phyloP scores from a whole-genome alignment of 2,113 vertebrate genomes.

The Peucedramus taeniatus region DNA sequence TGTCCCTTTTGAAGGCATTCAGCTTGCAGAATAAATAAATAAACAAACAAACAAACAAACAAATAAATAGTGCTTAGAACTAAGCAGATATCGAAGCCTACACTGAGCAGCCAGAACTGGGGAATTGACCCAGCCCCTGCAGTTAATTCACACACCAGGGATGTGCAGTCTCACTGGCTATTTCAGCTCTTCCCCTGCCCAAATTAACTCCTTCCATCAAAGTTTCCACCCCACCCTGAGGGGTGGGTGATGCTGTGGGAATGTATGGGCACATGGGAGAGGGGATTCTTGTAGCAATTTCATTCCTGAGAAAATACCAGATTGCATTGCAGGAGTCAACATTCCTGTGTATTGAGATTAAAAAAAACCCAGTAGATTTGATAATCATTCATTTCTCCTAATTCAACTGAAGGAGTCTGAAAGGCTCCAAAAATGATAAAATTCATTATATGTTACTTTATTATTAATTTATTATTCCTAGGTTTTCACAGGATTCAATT shows the following conservation, averaged over 20 bases:
- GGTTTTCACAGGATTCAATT: background rate
- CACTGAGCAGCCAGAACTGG: background rate
- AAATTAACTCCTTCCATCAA: background rate
- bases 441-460: accelerated
- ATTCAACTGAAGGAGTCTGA: background rate
- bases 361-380: background rate
- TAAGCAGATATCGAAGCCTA: background rate
- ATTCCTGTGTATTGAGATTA: background rate
- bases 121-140: background rate
- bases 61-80: background rate
- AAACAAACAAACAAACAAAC: background rate
- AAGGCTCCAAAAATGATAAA: background rate
- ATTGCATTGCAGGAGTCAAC: background rate
- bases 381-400: background rate
- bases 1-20: background rate
- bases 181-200: background rate
- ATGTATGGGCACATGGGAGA: background rate
- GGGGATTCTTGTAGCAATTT: background rate
- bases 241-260: background rate
- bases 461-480: background rate
- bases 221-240: background rate
- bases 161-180: background rate
- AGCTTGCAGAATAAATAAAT: background rate
- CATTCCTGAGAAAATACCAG: background rate
- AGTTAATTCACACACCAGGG: background rate